Evolutionary conservation across 2,888 invertebrate species (phyloP).

Genomic region (Apodemia zela): DNA sequence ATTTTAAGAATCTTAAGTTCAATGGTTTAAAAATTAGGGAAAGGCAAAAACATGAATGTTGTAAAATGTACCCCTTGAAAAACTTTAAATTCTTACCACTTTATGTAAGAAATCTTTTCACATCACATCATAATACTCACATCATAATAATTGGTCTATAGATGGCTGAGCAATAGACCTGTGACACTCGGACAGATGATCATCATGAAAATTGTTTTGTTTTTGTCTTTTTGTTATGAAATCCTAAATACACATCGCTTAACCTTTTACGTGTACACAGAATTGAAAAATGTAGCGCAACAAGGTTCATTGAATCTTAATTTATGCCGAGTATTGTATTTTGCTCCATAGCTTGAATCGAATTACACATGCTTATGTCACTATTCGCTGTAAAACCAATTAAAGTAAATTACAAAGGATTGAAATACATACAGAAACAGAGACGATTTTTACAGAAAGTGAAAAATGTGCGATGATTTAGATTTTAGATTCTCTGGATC

Average conservation of each 20-base stretch:
- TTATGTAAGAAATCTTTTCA: no score
- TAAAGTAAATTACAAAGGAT: neutral
- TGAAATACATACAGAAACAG: no score
- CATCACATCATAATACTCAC: no score
- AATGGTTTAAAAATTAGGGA: no score
- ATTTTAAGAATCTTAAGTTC: no score
- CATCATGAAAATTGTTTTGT: neutral
- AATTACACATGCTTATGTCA: constrained; percentile 11
- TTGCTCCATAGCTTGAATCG: constrained; percentile 1
- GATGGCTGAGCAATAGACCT: no score
- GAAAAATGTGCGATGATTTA: neutral
- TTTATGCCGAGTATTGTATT: constrained; percentile 5
- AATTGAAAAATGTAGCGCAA: constrained; percentile 6
- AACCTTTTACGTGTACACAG: neutral
- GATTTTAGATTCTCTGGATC: neutral
- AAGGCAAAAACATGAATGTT: no score
- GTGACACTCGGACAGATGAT: no score
- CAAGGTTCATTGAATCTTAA: constrained; percentile 6
- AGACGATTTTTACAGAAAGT: neutral
- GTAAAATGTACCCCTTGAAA: no score
- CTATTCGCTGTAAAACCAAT: neutral
- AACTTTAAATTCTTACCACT: no score
- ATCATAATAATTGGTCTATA: no score
- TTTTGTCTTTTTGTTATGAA: neutral
- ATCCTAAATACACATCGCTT: neutral